Evolutionary conservation across 1,140 invertebrate genomes (phyloP).

Genomic region (Harpegnathos saltator): DNA sequence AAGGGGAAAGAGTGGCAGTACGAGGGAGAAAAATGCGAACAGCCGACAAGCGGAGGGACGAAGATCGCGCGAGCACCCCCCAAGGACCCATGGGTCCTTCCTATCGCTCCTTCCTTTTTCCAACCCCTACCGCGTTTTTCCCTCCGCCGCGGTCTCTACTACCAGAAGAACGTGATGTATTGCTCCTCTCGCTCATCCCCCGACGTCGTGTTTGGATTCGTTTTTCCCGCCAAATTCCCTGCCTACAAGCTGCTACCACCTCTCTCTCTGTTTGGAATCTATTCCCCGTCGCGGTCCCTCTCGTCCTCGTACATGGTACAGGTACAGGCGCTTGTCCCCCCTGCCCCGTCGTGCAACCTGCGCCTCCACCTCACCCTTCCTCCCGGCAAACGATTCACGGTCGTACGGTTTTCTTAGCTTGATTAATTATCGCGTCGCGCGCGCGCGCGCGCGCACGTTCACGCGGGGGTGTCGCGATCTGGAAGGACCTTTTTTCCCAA

Average conservation of each 20-base stretch:
- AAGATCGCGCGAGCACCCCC: slow-evolving; percentile 61
- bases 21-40: slow-evolving; percentile 60
- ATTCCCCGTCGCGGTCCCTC: neutral
- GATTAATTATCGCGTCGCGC: slow-evolving; percentile 81
- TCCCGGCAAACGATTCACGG: slow-evolving; percentile 64
- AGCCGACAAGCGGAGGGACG: slow-evolving; percentile 29
- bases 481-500: slow-evolving; percentile 24
- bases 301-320: slow-evolving; percentile 1
- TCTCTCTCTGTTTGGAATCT: slow-evolving; percentile 64
- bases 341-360: slow-evolving; percentile 13
- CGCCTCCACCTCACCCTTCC: slow-evolving; percentile 27
- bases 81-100: slow-evolving; percentile 42
- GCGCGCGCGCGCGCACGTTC: too few species aligned
- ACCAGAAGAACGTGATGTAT: slow-evolving; percentile 83
- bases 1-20: slow-evolving; percentile 58
- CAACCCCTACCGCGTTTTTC: slow-evolving; percentile 40
- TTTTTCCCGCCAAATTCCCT: slow-evolving; percentile 85
- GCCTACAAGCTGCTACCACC: slow-evolving; percentile 76
- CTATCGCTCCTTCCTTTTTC: slow-evolving; percentile 44
- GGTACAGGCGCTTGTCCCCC: neutral
- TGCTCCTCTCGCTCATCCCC: slow-evolving; percentile 77
- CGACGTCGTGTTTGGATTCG: slow-evolving; percentile 82
- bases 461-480: slow-evolving; percentile 63
- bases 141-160: slow-evolving; percentile 68
- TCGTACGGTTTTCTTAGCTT: slow-evolving; percentile 75